These are phyloP conservation scores for Myotis myotis DNA, from an alignment of 2,797 vertebrate genomes.

Conservation along the genomic window DNA sequence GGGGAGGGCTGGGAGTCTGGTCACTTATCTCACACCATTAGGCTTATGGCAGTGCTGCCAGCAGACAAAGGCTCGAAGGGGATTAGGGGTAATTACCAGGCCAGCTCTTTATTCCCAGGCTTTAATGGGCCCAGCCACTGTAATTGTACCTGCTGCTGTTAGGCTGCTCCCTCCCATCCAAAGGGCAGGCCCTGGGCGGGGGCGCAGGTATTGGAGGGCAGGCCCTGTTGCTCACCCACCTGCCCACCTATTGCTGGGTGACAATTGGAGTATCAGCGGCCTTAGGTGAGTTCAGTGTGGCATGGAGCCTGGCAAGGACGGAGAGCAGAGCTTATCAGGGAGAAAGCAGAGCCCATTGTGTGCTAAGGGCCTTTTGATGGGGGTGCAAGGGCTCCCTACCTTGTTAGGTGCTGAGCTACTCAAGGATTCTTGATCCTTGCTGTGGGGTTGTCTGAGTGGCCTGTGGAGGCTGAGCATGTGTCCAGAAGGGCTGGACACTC, in stretches of 20 bases:
- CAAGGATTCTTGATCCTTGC: background rate
- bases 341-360: background rate
- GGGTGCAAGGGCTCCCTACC: background rate
- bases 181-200: conserved; percentile 53
- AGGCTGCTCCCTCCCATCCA: conserved; percentile 57
- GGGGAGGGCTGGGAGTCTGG: conserved; percentile 52
- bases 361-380: background rate
- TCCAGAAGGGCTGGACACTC: background rate
- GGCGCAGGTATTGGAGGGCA: conserved; percentile 59
- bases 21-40: conserved; percentile 85
- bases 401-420: background rate
- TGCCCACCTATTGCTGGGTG: background rate
- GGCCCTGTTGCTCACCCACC: conserved; percentile 12
- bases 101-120: conserved; percentile 85
- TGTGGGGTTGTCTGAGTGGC: background rate
- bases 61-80: conserved; percentile 91
- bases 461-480: background rate
- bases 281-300: background rate
- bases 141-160: conserved; percentile 84
- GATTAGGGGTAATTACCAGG: conserved; percentile 90
- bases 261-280: background rate
- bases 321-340: background rate
- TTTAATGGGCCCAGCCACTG: conserved; percentile 87
- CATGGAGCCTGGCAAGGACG: background rate
- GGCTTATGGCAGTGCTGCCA: conserved; percentile 84